Evolutionary conservation across 2,797 vertebrate species (phyloP), one percentile per base, ranked within the genome.

Genomic region (Etheostoma nigrum): DNA sequence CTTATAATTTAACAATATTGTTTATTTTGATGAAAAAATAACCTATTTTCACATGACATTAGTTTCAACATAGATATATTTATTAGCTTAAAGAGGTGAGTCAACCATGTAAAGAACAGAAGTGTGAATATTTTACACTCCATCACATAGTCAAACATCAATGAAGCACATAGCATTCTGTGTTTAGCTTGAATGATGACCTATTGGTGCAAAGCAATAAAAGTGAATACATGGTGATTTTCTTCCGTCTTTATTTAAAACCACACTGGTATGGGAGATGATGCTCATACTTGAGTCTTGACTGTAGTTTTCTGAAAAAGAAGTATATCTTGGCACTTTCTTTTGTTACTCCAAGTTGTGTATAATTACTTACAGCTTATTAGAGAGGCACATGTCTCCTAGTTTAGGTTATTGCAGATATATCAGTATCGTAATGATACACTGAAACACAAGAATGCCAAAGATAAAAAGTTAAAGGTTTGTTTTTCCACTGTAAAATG

Each of bases 171-270:
- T 11, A 49, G 53, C 76, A 16, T 78, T 77, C 73, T 85, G 76
- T 78, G 81, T 84, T 90, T 79, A 18, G 72, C 57, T 81, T 78
- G 85, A 86, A 83, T 25, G 67, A 88, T 67, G 63, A 68, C 75
- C 45, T 64, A 87, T 78, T 52, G 82, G 64, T 89, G 89, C 84
- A 91, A 93, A 93, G 93, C 93, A 94, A 94, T 94, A 94, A 94
- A 93, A 84, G 81, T 44, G 60, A 76, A 78, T 59, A 74, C 76
- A 76, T 81, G 68, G 53, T 71, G 59, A 75, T 5, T 51, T 64
- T 10, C 16, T 15, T 15, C 57, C 62, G 67, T 82, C 33, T 64
- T 88, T 33, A 15, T 88, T 76, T n/a, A 33, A 0, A 60, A 47
- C 13, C 23, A 44, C 5, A 7, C 33, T 49, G 14, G 5, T 25